A percentile compares a stretch with the other conserved stretches of the same genome.
These are phyloP conservation scores for Bergia puertoricense DNA, from an alignment of 92 coral and sea anemone genomes.

Conservation along the genomic window DNA sequence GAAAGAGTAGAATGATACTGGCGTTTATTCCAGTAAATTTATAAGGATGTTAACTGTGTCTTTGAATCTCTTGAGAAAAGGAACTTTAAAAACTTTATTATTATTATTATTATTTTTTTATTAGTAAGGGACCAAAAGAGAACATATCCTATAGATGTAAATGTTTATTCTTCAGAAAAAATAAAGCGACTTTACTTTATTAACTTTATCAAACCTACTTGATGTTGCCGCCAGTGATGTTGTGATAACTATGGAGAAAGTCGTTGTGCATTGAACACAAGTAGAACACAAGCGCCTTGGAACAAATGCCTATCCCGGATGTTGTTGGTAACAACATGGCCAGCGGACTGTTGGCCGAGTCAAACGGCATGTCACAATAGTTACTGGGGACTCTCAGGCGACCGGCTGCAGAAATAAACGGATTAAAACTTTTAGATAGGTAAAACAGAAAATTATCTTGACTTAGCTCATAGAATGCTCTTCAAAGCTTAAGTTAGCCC, in stretches of 20 bases:
- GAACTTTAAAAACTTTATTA: no score
- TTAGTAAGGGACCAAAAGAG: no score
- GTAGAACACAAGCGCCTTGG: conserved; percentile 62
- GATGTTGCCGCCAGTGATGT: conserved; percentile 46
- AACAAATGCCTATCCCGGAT: conserved; percentile 74
- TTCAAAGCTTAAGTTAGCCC: not conserved
- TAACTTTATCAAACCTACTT: conserved; percentile 49
- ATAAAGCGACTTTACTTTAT: not conserved
- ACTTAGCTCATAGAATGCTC: not conserved
- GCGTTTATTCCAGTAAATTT: no score
- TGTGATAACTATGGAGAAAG: conserved; percentile 59
- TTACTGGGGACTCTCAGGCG: conserved; percentile 70
- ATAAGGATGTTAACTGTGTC: no score
- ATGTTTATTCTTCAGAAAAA: no score
- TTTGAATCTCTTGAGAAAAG: no score
- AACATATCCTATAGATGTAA: no score
- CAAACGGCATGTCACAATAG: conserved; percentile 62
- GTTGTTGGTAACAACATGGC: conserved; percentile 76
- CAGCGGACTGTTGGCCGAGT: conserved; percentile 56
- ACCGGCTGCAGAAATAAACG: conserved; percentile 41
- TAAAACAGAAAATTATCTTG: not conserved
- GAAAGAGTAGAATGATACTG: no score
- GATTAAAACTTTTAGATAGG: not conserved
- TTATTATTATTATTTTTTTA: no score
- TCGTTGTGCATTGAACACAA: conserved; percentile 77